phyloP scores from a whole-genome alignment of 1,140 invertebrate species.

The Babylonia areolata region DNA sequence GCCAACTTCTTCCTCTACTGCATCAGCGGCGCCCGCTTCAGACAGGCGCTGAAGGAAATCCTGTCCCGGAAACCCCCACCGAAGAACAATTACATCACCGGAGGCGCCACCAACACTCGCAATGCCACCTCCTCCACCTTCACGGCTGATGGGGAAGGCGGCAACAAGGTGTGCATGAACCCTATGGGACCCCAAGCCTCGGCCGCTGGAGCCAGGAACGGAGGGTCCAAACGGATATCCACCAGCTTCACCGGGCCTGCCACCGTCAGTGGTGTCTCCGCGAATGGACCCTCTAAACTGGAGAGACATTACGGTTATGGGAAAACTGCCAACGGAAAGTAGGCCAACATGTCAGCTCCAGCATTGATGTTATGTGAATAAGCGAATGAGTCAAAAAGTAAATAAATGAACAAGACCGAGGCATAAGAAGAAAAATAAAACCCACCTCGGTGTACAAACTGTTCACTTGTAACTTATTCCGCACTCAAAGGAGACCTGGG shows the following conservation, averaged over 20 bases:
- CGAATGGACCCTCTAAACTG: neutral
- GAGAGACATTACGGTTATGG: slow-evolving; percentile 9
- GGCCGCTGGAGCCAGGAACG: neutral
- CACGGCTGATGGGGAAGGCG: neutral
- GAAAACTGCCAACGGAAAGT: neutral
- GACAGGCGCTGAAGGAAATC: slow-evolving; percentile 50
- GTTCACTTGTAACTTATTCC: no score
- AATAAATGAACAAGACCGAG: no score
- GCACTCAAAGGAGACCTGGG: no score
- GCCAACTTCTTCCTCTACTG: slow-evolving; percentile 68
- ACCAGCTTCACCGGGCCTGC: neutral
- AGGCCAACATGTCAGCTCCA: neutral
- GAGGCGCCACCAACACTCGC: slow-evolving; percentile 21
- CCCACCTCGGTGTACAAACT: no score
- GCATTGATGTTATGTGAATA: no score
- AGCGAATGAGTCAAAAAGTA: no score
- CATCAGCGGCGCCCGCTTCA: slow-evolving; percentile 61
- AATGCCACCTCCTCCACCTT: neutral
- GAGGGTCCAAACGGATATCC: neutral
- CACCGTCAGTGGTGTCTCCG: neutral
- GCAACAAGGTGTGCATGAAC: slow-evolving; percentile 13
- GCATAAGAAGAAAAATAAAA: no score
- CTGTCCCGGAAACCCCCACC: neutral
- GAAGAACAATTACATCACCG: slow-evolving; percentile 16
- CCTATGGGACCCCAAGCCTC: neutral